These are phyloP conservation scores for Enteromius paludinosus DNA, from an alignment of 2,797 vertebrate genomes.

Conservation along the genomic window DNA sequence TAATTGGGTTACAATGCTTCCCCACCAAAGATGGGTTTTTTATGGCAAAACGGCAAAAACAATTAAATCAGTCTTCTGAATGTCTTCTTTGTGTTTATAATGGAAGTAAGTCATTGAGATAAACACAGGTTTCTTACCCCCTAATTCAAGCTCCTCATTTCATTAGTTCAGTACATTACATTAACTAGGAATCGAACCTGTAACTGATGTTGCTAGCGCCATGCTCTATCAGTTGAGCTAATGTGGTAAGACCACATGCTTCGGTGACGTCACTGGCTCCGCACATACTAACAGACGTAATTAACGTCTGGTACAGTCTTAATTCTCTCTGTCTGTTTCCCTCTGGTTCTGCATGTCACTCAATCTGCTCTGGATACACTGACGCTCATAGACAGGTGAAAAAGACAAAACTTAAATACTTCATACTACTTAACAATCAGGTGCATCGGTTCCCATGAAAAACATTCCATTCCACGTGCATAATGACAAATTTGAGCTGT, in stretches of 20 bases:
- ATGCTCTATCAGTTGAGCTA: constrained; percentile 10
- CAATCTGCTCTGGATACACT: not conserved
- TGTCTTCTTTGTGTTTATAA: not conserved
- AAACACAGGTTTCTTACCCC: not conserved
- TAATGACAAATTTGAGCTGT: constrained; percentile 12
- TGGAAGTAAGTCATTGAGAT: not conserved
- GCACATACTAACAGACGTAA: constrained; percentile 6
- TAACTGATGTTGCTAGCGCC: not conserved
- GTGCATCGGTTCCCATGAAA: not conserved
- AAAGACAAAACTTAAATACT: not conserved
- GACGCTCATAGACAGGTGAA: not conserved
- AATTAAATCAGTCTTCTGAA: not conserved
- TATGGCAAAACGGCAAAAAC: not conserved
- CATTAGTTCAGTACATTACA: not conserved
- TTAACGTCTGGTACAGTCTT: not conserved
- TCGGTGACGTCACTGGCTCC: constrained; percentile 30
- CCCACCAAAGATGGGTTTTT: too few relatives aligned
- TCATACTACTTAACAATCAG: not conserved
- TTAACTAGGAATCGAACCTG: not conserved
- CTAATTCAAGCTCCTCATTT: not conserved
- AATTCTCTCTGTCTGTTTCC: constrained; percentile 28
- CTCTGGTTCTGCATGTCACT: not conserved
- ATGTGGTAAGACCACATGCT: constrained; percentile 8
- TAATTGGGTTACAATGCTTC: too few relatives aligned
- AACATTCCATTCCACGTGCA: not conserved